phyloP scores from a whole-genome alignment of 2,797 vertebrate genomes.

The Margarornis squamiger region DNA sequence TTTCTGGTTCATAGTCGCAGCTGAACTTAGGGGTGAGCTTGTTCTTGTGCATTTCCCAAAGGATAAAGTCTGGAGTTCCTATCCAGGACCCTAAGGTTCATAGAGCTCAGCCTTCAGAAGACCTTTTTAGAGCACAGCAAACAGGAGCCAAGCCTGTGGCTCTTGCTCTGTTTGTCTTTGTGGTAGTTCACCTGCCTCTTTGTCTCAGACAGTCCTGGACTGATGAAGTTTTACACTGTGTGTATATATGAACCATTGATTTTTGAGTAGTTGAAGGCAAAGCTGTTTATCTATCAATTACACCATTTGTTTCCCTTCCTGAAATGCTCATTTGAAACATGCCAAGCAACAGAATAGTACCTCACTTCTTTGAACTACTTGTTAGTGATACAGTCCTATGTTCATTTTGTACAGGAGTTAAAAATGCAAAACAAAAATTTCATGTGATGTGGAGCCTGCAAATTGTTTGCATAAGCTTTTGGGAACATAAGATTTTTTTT shows the following conservation, averaged over 20 bases:
- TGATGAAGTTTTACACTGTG: background rate
- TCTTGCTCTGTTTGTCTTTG: background rate
- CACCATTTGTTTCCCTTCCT: background rate
- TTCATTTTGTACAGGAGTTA: background rate
- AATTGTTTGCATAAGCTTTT: background rate
- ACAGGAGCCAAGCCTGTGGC: background rate
- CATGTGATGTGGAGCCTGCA: background rate
- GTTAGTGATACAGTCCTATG: background rate
- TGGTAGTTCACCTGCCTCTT: background rate
- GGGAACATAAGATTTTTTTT: background rate
- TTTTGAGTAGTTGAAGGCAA: background rate
- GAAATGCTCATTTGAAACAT: background rate
- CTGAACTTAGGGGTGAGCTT: background rate
- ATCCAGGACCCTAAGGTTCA: background rate
- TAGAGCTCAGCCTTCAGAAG: fast-evolving
- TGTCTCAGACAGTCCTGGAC: background rate
- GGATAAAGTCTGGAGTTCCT: background rate
- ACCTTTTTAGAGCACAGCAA: background rate
- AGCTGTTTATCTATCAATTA: background rate
- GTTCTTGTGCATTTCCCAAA: background rate
- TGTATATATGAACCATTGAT: background rate
- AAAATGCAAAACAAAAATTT: background rate
- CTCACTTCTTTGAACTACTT: background rate
- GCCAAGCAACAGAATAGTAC: background rate
- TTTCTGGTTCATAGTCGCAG: background rate